A percentile compares a stretch with the other conserved stretches of the same genome.
Conservation (phyloP, 2,888 invertebrate species). For the Resseliella maxima region DNA sequence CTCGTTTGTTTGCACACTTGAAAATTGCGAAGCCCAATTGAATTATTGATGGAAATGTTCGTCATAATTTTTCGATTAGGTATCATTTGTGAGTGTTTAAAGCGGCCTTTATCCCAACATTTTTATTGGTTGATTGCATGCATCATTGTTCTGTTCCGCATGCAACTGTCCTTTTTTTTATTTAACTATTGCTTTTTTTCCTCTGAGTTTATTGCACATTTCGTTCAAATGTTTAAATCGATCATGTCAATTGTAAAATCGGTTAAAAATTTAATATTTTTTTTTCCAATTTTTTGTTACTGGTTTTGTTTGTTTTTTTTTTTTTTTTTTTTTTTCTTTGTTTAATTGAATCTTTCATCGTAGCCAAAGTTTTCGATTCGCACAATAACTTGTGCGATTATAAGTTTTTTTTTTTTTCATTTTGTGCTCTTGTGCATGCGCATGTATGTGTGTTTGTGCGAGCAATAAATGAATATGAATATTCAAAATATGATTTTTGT, state of each 20-base stretch:
- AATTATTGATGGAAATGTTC: conserved; percentile 13
- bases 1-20: no score
- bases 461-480: no score
- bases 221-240: neutral
- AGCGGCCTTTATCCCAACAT: neutral
- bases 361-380: no score
- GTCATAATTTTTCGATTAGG: conserved; percentile 35
- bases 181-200: neutral
- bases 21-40: neutral
- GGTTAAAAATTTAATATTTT: no score
- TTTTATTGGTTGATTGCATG: conserved; percentile 18
- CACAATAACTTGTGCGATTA: no score
- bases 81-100: neutral
- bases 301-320: no score
- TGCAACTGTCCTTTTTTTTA: neutral
- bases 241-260: neutral
- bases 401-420: no score
- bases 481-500: neutral
- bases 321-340: no score
- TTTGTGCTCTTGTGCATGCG: no score
- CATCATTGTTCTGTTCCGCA: neutral
- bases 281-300: no score
- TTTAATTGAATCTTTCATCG: no score
- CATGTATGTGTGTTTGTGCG: no score
- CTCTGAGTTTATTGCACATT: neutral